Conservation (phyloP, 2,888 invertebrate species). For the Gerris lacustris region DNA sequence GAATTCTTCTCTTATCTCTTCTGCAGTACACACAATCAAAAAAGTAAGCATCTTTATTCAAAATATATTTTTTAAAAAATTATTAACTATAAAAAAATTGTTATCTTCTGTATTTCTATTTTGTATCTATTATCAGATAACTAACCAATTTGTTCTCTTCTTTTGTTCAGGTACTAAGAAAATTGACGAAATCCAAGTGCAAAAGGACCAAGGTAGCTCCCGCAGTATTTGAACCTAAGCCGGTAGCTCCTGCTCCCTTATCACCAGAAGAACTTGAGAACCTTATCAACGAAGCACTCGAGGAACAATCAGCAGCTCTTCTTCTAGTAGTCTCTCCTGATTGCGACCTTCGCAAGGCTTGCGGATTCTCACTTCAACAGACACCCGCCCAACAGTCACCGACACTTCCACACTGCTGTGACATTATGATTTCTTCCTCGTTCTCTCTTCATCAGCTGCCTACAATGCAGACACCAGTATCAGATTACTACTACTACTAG, state of each 20-base stretch:
- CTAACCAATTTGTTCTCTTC: slow-evolving; percentile 17
- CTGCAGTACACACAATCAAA: slow-evolving; percentile 22
- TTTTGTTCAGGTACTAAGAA: slow-evolving; percentile 23
- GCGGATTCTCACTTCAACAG: slow-evolving; percentile 20
- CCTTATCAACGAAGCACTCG: slow-evolving; percentile 22
- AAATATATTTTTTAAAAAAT: not conserved
- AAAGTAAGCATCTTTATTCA: slow-evolving; percentile 22
- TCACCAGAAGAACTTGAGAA: slow-evolving; percentile 23
- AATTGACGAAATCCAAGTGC: not conserved
- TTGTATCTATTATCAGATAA: slow-evolving; percentile 2
- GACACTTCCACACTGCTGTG: not conserved
- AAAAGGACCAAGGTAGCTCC: not conserved
- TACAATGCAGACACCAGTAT: not conserved
- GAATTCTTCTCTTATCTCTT: slow-evolving; percentile 16
- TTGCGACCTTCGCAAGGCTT: slow-evolving; percentile 20
- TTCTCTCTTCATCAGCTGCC: not conserved
- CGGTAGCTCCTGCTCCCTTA: not conserved
- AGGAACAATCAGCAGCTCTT: slow-evolving; percentile 15
- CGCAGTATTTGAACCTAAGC: not conserved
- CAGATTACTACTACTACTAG: slow-evolving; percentile 3
- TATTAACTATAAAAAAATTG: not conserved
- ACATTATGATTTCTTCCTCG: not conserved
- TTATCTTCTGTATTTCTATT: slow-evolving; percentile 3
- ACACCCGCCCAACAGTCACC: slow-evolving; percentile 17
- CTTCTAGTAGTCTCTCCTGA: slow-evolving; percentile 14